Evolutionary conservation across 2,797 vertebrate genomes (phyloP).

Genomic region (Acanthopagrus latus): DNA sequence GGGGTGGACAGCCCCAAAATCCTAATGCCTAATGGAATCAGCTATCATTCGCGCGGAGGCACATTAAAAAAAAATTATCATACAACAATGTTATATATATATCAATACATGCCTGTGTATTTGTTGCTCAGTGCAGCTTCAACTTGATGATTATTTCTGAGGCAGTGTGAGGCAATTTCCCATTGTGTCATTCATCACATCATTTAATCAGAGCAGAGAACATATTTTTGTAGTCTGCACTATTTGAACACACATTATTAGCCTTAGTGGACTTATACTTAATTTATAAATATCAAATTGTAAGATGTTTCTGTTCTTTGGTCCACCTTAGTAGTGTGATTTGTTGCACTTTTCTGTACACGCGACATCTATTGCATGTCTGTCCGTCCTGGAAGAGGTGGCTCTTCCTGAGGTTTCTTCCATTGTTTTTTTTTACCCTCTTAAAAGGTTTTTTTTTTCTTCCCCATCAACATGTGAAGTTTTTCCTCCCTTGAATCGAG

Average conservation of each 20-base stretch:
- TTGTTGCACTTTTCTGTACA: too few species aligned
- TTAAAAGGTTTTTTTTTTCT: too few species aligned
- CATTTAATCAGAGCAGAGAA: background rate
- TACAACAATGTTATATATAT: background rate
- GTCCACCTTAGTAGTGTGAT: conserved; percentile 11
- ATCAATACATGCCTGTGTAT: background rate
- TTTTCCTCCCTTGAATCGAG: too few species aligned
- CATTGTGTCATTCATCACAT: background rate
- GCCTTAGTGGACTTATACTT: background rate
- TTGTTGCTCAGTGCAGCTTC: background rate
- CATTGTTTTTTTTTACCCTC: too few species aligned
- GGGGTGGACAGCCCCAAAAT: too few species aligned
- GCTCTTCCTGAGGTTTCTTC: too few species aligned
- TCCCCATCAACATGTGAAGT: too few species aligned
- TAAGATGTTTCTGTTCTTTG: conserved; percentile 4
- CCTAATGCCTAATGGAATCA: too few species aligned
- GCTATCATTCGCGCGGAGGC: too few species aligned
- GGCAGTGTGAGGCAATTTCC: background rate
- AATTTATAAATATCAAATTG: background rate
- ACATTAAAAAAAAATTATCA: too few species aligned
- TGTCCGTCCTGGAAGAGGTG: too few species aligned
- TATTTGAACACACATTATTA: background rate
- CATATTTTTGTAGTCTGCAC: background rate
- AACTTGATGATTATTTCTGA: background rate
- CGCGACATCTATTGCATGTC: too few species aligned